Base-by-base conservation (phyloP, 2,888 invertebrate genomes). In the Physocephala rufipes region DNA sequence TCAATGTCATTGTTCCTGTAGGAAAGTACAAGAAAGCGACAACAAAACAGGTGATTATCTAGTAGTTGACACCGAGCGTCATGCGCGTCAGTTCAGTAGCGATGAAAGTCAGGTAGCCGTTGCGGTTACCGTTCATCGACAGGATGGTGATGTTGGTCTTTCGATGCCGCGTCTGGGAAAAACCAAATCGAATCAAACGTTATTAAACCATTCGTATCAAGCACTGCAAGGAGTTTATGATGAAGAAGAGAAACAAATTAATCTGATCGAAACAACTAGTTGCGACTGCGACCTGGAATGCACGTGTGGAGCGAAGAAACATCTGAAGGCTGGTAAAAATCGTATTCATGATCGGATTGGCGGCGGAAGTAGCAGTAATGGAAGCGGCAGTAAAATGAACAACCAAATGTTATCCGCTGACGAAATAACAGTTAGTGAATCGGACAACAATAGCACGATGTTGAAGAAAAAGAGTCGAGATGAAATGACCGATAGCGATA, bases 341-440 rank as follows among this genome's bases (percentile, higher is more conserved):
- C n/a, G 26, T 16, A 28, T 26, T 26, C 28, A 5, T 1, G 59
- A 28, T 24, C 3, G 36, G 5, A 9, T 4, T 16, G 59, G 59
- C 15, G 59, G 24, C 16, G 15, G 26, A 3, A 28, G 59, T 16
- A 28, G 26, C 7, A 28, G 24, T 24, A 4, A 3, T 9, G 9
- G 19, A 15, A 51, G 28, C 9, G 51, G 79, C 16, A 79, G 79
- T n/a, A 49, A 62, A 12, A 36, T 68, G 30, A 68, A 51, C 21
- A 62, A 36, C 28, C 21, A 51, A 12, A 83, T 83, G 82, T 74
- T 83, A 5, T 81, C 80, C 13, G 83, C 82, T 0, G 83, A 83
- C 71, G 83, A 83, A 74, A 83, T 83, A 43, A 83, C 83, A 3
- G 83, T 83, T 69, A 83, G 83, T 51, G 83, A 83, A 55, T 83